A percentile compares a stretch with the other conserved stretches of the same genome.
These are phyloP conservation scores for Ceryle rudis DNA, from an alignment of 2,797 vertebrate species.

Conservation along the genomic window DNA sequence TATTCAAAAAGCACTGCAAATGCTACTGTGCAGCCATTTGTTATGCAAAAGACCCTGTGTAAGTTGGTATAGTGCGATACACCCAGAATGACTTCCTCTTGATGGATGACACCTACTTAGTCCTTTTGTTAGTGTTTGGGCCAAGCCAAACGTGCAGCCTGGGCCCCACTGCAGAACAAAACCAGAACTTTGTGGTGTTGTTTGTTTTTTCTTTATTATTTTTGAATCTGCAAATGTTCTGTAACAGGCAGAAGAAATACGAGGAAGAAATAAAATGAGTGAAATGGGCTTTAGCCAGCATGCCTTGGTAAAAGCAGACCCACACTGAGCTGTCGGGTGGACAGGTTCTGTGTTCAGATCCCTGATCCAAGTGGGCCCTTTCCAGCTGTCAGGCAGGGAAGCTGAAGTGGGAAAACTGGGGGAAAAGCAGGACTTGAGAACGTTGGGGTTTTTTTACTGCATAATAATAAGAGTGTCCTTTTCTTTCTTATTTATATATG, in stretches of 20 bases:
- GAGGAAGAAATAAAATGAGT: neutral
- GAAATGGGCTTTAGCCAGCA: neutral
- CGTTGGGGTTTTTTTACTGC: neutral
- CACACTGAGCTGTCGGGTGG: neutral
- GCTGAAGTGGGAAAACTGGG: neutral
- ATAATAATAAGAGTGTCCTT: neutral
- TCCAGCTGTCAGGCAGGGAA: neutral
- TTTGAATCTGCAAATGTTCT: constrained; percentile 20
- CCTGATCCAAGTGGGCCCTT: neutral
- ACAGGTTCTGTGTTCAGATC: neutral
- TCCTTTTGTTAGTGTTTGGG: constrained; percentile 48
- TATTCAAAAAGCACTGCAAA: constrained; percentile 62
- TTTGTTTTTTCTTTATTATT: neutral
- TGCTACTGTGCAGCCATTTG: constrained; percentile 67
- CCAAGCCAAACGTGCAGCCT: neutral
- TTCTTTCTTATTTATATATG: neutral
- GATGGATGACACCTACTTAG: constrained; percentile 62
- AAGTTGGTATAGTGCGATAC: constrained; percentile 44
- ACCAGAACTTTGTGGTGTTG: neutral
- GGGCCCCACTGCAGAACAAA: neutral
- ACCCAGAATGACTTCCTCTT: constrained; percentile 59
- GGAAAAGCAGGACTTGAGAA: neutral
- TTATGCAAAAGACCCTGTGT: constrained; percentile 66
- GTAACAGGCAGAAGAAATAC: neutral
- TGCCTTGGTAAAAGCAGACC: neutral